Conservation (phyloP, 1,140 invertebrate species). For the Streblospio benedicti region DNA sequence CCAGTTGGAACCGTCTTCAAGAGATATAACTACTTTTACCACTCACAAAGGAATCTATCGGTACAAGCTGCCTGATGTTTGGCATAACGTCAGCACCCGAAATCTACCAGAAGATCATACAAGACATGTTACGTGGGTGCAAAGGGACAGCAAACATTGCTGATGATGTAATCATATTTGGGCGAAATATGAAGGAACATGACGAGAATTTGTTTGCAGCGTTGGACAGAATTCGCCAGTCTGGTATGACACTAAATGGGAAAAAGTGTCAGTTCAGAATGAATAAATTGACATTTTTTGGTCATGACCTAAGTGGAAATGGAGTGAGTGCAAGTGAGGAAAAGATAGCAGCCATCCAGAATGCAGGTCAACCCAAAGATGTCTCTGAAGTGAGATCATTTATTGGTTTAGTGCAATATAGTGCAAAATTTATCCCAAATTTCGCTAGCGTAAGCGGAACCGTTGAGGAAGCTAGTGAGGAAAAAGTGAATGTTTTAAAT, state of each 20-base stretch:
- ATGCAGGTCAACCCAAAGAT: slow-evolving; percentile 5
- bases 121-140: background rate
- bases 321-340: background rate
- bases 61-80: slow-evolving; percentile 21
- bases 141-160: background rate
- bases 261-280: background rate
- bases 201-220: background rate
- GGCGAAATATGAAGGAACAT: background rate
- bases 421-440: slow-evolving; percentile 6
- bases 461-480: background rate
- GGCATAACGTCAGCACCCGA: slow-evolving; percentile 20
- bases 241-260: background rate
- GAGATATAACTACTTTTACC: slow-evolving; percentile 9
- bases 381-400: slow-evolving; percentile 11
- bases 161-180: background rate
- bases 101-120: slow-evolving; percentile 13
- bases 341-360: background rate
- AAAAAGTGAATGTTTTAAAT: slow-evolving; percentile 6
- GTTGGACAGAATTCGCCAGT: background rate
- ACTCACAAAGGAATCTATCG: slow-evolving; percentile 15
- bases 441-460: slow-evolving; percentile 2
- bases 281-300: background rate
- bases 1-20: slow-evolving; percentile 16
- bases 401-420: slow-evolving; percentile 6
- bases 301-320: background rate